These are phyloP conservation scores for Parapsyche elsis DNA, from an alignment of 1,140 invertebrate genomes.

Conservation along the genomic window DNA sequence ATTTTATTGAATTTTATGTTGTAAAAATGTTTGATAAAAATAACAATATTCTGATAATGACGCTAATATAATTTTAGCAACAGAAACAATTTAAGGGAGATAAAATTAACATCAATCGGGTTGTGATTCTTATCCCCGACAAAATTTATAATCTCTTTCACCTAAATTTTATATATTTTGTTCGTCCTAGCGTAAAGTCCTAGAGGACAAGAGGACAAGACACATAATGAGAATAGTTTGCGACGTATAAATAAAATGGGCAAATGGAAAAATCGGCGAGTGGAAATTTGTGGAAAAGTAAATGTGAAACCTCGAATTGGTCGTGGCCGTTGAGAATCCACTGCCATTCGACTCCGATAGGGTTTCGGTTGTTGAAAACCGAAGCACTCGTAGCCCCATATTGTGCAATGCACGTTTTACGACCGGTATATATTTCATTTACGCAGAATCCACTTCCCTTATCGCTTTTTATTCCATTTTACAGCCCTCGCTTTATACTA, in stretches of 20 bases:
- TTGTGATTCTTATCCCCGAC: background rate
- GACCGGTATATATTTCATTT: background rate
- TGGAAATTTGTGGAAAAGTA: background rate
- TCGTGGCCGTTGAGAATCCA: background rate
- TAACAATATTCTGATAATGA: too few species aligned
- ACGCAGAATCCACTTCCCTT: background rate
- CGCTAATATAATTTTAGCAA: background rate
- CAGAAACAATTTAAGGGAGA: background rate
- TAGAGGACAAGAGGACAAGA: background rate
- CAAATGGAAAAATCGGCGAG: slow-evolving; percentile 8
- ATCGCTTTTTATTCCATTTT: slow-evolving; percentile 5
- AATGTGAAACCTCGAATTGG: background rate
- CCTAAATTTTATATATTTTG: background rate
- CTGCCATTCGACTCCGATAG: too few species aligned
- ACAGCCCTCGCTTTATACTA: background rate
- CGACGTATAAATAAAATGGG: slow-evolving; percentile 3
- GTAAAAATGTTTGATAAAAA: too few species aligned
- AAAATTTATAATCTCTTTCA: background rate
- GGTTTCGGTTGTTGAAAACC: background rate
- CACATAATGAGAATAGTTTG: slow-evolving; percentile 14
- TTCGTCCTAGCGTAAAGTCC: background rate
- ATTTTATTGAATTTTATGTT: too few species aligned
- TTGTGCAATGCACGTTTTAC: background rate
- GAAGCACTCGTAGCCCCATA: background rate
- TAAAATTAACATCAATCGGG: background rate